Conservation (phyloP, 2,797 vertebrate species). For the Ctenochaetus hawaiiensis region DNA sequence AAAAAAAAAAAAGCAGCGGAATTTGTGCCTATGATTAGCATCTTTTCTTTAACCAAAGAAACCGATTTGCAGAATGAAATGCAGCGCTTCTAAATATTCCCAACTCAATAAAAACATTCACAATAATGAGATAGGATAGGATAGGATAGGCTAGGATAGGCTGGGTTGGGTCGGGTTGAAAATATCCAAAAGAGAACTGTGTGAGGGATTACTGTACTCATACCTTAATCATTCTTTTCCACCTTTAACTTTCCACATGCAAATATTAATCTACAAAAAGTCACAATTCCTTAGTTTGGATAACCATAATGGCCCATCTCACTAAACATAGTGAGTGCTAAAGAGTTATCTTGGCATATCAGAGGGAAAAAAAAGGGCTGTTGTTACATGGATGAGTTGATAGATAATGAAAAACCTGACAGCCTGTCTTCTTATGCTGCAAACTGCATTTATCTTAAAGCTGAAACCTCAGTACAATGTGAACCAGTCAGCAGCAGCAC, state of each 20-base stretch:
- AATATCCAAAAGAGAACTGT: too few species aligned
- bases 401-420: conserved; percentile 13
- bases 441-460: conserved; percentile 43
- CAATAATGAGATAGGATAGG: too few species aligned
- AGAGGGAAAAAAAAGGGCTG: neutral
- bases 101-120: neutral
- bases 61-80: neutral
- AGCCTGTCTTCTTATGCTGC: conserved; percentile 17
- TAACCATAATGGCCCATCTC: neutral
- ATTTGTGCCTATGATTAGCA: neutral
- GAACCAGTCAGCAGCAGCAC: conserved; percentile 49
- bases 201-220: neutral
- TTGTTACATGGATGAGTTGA: conserved; percentile 30
- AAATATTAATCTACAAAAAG: conserved; percentile 21
- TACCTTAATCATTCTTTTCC: neutral
- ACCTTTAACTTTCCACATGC: neutral
- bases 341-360: conserved; percentile 5
- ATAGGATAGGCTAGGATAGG: too few species aligned
- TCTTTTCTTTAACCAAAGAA: neutral
- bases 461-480: conserved; percentile 18
- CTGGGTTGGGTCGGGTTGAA: too few species aligned
- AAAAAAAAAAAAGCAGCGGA: neutral
- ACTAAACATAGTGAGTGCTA: neutral
- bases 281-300: conserved; percentile 22
- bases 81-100: neutral